These are phyloP conservation scores for Dryobotodes eremita DNA, from an alignment of 2,888 invertebrate genomes.

Conservation along the genomic window DNA sequence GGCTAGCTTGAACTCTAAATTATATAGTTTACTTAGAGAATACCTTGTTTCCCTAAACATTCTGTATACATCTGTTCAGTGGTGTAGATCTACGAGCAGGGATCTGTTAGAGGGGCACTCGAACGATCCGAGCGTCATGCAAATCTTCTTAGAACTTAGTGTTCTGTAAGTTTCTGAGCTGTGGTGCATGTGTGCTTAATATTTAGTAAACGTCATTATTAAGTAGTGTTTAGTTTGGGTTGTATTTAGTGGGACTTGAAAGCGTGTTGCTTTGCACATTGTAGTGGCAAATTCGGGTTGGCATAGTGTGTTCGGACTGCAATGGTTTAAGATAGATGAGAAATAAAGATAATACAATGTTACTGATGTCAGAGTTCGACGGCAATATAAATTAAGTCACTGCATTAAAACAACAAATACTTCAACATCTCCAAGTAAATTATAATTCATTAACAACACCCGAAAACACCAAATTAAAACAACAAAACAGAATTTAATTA, in stretches of 20 bases:
- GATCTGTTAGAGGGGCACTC: constrained; percentile 52
- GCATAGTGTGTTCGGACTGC: neutral
- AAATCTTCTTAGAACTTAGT: constrained; percentile 70
- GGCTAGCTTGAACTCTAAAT: neutral
- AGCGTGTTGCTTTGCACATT: neutral
- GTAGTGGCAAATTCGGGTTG: neutral
- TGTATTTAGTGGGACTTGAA: constrained; percentile 33
- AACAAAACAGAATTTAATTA: constrained; percentile 61
- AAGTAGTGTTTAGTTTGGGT: constrained; percentile 31
- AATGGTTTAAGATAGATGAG: neutral
- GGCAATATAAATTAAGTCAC: constrained; percentile 11
- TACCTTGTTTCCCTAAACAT: neutral
- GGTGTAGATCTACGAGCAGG: constrained; percentile 37
- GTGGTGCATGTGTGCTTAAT: constrained; percentile 60
- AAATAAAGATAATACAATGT: neutral
- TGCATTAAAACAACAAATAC: constrained; percentile 29
- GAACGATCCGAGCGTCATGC: constrained; percentile 59
- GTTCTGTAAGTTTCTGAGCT: constrained; percentile 60
- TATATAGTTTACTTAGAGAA: too few relatives aligned
- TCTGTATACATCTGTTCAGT: constrained; percentile 40
- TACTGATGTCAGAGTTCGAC: neutral
- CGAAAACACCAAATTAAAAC: constrained; percentile 53
- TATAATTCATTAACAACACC: constrained; percentile 51
- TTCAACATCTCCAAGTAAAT: constrained; percentile 35
- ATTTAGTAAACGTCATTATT: constrained; percentile 58